Conservation (phyloP, 1,140 invertebrate species). For the Solenopsis invicta region DNA sequence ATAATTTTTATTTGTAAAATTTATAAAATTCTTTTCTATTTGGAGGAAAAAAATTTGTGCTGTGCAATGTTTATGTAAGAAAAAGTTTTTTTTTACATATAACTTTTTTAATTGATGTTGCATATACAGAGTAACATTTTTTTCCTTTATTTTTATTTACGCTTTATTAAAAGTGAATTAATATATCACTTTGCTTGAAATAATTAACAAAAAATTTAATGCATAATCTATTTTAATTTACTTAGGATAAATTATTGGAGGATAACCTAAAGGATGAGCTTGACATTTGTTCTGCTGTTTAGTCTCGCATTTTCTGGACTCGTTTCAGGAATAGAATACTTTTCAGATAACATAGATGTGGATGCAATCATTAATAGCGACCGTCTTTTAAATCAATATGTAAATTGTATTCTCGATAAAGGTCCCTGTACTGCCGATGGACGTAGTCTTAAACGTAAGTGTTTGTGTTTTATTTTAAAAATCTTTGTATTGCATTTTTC, state of each 20-base stretch:
- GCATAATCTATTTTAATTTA: slow-evolving; percentile 21
- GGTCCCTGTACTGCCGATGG: slow-evolving; percentile 82
- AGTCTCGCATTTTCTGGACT: neutral
- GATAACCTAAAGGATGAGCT: neutral
- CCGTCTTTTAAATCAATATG: slow-evolving; percentile 54
- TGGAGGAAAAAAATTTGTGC: neutral
- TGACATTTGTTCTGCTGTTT: neutral
- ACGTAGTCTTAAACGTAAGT: slow-evolving; percentile 82
- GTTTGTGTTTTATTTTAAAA: neutral
- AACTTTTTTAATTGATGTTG: neutral
- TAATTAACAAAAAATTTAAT: slow-evolving; percentile 4
- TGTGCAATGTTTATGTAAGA: neutral
- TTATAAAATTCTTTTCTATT: neutral
- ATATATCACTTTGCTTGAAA: neutral
- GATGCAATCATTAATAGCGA: slow-evolving; percentile 45
- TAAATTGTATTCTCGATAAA: slow-evolving; percentile 82
- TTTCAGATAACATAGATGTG: slow-evolving; percentile 44
- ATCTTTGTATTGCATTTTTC: neutral
- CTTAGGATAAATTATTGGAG: neutral
- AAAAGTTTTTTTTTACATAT: slow-evolving; percentile 6
- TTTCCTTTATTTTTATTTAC: neutral
- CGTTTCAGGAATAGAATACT: slow-evolving; percentile 42
- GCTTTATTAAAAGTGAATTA: neutral
- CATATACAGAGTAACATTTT: neutral
- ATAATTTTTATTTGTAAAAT: neutral